Evolutionary conservation across 2,797 vertebrate species (phyloP).

Genomic region (Manis crassicaudata): DNA sequence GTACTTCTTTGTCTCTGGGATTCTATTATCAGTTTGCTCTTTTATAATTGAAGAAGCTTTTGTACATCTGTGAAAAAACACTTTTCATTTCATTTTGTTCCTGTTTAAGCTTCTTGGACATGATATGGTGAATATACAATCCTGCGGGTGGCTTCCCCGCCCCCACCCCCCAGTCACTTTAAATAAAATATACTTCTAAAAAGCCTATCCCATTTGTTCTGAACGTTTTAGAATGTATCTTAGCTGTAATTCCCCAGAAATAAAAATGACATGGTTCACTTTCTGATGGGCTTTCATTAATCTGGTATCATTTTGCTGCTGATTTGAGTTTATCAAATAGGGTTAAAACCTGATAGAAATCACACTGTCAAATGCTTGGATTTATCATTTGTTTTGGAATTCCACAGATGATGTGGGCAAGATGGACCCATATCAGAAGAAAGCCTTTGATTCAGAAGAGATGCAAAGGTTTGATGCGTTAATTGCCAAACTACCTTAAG

Average conservation of each 20-base stretch:
- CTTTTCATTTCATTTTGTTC: conserved; percentile 62
- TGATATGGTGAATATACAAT: conserved; percentile 61
- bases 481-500: conserved; percentile 84
- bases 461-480: conserved; percentile 76
- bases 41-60: conserved; percentile 76
- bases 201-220: conserved; percentile 61
- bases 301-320: conserved; percentile 70
- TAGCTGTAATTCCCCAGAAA: conserved; percentile 68
- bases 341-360: conserved; percentile 75
- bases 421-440: conserved; percentile 65
- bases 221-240: conserved; percentile 60
- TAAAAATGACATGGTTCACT: conserved; percentile 60
- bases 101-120: conserved; percentile 60
- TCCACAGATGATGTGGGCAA: conserved; percentile 75
- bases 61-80: conserved; percentile 69
- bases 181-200: conserved; percentile 73
- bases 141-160: conserved; percentile 53
- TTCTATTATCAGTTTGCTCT: conserved; percentile 73
- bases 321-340: conserved; percentile 78
- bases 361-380: conserved; percentile 76
- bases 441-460: conserved; percentile 71
- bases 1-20: conserved; percentile 26
- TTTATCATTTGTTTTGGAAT: conserved; percentile 82
- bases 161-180: conserved; percentile 67
- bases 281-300: conserved; percentile 80